Percentiles rank a stretch among this genome's conserved stretches.
These are phyloP conservation scores for Colinus virginianus DNA, from an alignment of 2,113 vertebrate genomes.

Conservation along the genomic window DNA sequence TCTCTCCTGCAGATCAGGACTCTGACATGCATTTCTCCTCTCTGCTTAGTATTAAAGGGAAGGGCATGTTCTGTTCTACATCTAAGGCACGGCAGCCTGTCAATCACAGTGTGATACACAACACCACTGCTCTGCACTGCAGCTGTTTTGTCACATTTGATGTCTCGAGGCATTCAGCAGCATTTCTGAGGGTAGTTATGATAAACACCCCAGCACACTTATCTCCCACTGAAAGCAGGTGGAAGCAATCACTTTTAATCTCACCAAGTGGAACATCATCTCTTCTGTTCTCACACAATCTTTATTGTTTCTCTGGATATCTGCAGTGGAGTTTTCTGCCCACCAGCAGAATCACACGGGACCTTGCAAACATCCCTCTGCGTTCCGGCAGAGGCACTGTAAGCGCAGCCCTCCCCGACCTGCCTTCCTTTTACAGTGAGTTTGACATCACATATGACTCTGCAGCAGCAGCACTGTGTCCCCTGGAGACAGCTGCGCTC, in stretches of 20 bases:
- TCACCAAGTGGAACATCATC: background rate
- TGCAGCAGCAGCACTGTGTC: background rate
- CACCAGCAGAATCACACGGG: background rate
- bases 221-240: background rate
- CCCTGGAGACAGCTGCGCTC: background rate
- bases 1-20: background rate
- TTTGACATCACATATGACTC: rapidly evolving
- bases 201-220: background rate
- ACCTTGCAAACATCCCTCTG: background rate
- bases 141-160: slow-evolving; percentile 6
- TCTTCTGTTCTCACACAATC: background rate
- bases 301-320: background rate
- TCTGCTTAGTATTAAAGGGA: background rate
- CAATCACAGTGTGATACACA: background rate
- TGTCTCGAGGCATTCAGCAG: background rate
- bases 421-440: background rate
- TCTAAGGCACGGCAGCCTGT: background rate
- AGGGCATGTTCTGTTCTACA: background rate
- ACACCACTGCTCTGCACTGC: background rate
- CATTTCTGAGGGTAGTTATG: background rate
- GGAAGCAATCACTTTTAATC: background rate
- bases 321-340: background rate
- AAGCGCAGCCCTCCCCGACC: background rate
- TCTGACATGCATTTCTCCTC: rapidly evolving
- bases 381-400: background rate